Base-by-base conservation (phyloP, 2,888 invertebrate species). In the Drosophila percnosoma region DNA sequence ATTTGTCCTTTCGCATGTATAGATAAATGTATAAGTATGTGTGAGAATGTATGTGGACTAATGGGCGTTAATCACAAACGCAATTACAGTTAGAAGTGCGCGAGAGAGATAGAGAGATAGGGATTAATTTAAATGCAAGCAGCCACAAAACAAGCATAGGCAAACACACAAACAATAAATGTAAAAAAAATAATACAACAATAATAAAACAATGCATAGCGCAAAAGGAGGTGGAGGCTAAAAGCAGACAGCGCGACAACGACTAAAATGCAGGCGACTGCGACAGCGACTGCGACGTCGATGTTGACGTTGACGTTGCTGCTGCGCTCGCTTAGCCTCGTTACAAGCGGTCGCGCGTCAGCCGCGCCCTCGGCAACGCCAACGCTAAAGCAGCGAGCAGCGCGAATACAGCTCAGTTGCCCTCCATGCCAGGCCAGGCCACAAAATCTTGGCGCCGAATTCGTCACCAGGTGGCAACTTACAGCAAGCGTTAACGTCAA, bases 171-270 rank as follows among this genome's bases (percentile, higher is more conserved):
- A 73, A 38, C 38, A 71, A 58, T 60, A 67, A 75, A 71, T 73
- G 57, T 58, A 72, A 64, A 83, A 45, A 21, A 45, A 15, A 15
- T 13, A 45, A 80, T 64, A 86, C 66, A 86, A 83, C 68, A 81
- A 82, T 53, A 83, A 75, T 79, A 78, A 90, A 87, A 89, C 86
- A 87, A 87, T 86, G 81, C 90, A 87, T 72, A 73, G 75, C 80
- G 66, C 62, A 90, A 82, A 87, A 87, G 87, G 87, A 87, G 87
- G 87, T 87, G 89, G 87, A 87, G 87, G 87, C 87, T 90, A 87
- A 85, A 82, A 80, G 75, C 80, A 78, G 84, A 80, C 82, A 80
- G 86, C 86, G 86, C 82, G 68, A 65, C 70, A 75, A 66, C 66
- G 54, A 62, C 66, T 31, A 80, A 79, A 87, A 75, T 82, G 79